These are phyloP conservation scores for Zootoca vivipara DNA, from an alignment of 2,113 vertebrate genomes.

Conservation along the genomic window DNA sequence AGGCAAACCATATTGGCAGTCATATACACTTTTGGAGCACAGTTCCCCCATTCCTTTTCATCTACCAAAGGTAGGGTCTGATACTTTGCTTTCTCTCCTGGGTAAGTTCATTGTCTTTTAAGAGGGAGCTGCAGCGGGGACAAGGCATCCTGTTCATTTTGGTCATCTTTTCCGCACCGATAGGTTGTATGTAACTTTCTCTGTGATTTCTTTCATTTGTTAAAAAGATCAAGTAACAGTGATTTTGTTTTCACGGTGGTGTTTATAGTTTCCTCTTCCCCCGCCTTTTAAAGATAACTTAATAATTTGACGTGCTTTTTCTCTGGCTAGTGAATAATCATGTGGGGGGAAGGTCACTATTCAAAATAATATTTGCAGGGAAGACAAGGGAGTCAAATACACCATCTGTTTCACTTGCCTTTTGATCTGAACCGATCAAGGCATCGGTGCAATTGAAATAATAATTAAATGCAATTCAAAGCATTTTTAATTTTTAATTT, in stretches of 20 bases:
- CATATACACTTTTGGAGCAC: conserved; percentile 72
- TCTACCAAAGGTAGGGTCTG: conserved; percentile 77
- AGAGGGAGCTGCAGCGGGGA: conserved; percentile 20
- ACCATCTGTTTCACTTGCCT: conserved; percentile 15
- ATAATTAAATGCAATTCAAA: background rate
- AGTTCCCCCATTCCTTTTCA: conserved; percentile 68
- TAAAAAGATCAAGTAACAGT: conserved; percentile 17
- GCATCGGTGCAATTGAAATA: conserved; percentile 20
- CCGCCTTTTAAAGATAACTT: background rate
- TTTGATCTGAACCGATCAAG: conserved; percentile 20
- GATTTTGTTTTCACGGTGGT: conserved; percentile 8
- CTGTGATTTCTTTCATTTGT: conserved; percentile 19
- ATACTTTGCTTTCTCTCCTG: conserved; percentile 65
- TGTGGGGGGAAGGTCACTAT: background rate
- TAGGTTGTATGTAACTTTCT: conserved; percentile 22
- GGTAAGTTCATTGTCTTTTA: conserved; percentile 55
- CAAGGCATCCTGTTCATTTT: conserved; percentile 48
- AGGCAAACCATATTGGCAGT: conserved; percentile 63
- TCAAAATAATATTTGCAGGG: conserved; percentile 35
- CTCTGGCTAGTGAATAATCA: conserved; percentile 4
- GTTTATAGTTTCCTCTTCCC: background rate
- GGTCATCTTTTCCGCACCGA: conserved; percentile 56
- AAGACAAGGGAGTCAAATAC: conserved; percentile 3
- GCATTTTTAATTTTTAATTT: background rate
- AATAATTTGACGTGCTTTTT: conserved; percentile 2